These are phyloP conservation scores for Pseudomugil tenellus DNA, from an alignment of 2,797 vertebrate genomes.

Conservation along the genomic window DNA sequence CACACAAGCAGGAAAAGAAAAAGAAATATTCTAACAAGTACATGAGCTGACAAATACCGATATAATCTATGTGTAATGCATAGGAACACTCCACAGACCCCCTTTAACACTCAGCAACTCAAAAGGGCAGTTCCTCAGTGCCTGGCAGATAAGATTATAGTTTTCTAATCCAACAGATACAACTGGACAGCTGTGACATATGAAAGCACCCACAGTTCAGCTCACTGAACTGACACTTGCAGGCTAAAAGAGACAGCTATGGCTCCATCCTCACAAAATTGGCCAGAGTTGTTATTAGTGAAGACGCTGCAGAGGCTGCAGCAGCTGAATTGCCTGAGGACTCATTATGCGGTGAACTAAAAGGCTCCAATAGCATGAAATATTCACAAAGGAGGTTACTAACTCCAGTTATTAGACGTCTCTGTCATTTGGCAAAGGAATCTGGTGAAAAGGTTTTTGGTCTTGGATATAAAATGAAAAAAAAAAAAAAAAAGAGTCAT, in stretches of 20 bases:
- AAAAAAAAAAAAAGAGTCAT: not conserved
- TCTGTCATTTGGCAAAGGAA: not conserved
- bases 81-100: not conserved
- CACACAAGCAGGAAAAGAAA: not conserved
- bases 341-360: not conserved
- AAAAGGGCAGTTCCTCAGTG: constrained; percentile 13
- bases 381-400: not conserved
- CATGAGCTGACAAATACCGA: too few relatives aligned
- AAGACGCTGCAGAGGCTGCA: not conserved
- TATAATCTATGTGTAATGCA: too few relatives aligned
- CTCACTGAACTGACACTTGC: constrained; percentile 6
- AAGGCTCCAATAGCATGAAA: not conserved
- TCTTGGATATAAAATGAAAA: not conserved
- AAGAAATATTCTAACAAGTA: not conserved
- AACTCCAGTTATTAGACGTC: not conserved
- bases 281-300: not conserved
- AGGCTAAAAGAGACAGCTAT: not conserved
- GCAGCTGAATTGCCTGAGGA: not conserved
- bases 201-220: constrained; percentile 5
- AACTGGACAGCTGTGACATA: constrained; percentile 15
- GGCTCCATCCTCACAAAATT: not conserved
- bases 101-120: not conserved
- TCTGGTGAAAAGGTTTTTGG: not conserved
- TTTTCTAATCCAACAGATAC: constrained; percentile 38
- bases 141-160: constrained; percentile 12